Evolutionary conservation across 2,888 invertebrate species (phyloP), one percentile per base, ranked within the genome.

Genomic region (Pardosa pseudoannulata): DNA sequence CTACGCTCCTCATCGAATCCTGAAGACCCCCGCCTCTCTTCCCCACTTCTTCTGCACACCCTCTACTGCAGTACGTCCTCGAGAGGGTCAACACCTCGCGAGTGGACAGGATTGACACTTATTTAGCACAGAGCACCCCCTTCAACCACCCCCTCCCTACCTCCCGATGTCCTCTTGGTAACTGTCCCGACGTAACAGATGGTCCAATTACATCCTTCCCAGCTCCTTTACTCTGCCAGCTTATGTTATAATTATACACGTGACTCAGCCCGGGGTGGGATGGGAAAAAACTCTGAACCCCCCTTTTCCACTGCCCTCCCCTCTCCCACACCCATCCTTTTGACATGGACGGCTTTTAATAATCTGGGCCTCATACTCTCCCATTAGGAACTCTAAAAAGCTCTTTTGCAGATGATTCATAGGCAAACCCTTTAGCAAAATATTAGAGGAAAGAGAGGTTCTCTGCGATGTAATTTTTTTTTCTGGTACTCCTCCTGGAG

Each of bases 201-300:
- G 56, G 56, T 23, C 19, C 56, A 56, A 56, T 56, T 56, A 56
- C 56, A 56, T 56, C n/a, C 23, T 56, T 56, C 56, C 23, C 56
- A 56, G n/a, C 56, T 56, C 23, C 56, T 56, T n/a, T 56, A 23
- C 56, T 23, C 56, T 56, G n/a, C 46, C 16, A 56, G 56, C 56
- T 56, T 56, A 56, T 56, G 56, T 56, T 23, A 56, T 56, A 56
- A 56, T 56, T 56, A 56, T 56, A 56, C 56, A 56, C 56, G 56
- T 56, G 56, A 56, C 56, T 56, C 56, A 56, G 23, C 16, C 6
- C 6, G 56, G 16, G 16, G 16, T 13, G 56, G 56, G 23, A 56
- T 3, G 1, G 11, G 3, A 56, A 56, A 23, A n/a, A n/a, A n/a
- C n/a, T n/a, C n/a, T n/a, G n/a, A n/a, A n/a, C n/a, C n/a, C n/a